A percentile compares a stretch with the other conserved stretches of the same genome.
Conservation (phyloP, 2,797 vertebrate species). For the Oreortyx pictus region DNA sequence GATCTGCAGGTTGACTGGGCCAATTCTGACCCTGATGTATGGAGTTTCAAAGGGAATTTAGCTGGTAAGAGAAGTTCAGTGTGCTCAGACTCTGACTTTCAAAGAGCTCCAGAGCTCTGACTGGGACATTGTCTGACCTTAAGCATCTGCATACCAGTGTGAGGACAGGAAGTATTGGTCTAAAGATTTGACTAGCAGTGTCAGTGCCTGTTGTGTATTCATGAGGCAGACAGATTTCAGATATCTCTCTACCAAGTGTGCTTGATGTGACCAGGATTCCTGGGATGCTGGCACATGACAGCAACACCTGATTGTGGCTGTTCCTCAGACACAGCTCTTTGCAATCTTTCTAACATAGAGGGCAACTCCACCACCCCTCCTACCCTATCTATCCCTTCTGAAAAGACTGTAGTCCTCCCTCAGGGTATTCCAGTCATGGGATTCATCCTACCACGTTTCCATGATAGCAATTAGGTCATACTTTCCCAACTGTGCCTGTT, state of each 20-base stretch:
- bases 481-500: no score
- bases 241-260: not conserved
- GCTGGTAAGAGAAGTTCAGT: not conserved
- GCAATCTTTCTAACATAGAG: no score
- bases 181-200: not conserved
- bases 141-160: not conserved
- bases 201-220: not conserved
- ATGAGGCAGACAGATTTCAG: not conserved
- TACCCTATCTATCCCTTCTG: no score
- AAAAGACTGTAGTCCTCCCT: no score
- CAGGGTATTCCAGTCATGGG: no score
- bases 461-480: no score
- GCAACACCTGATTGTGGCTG: no score
- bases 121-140: not conserved
- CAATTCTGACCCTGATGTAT: not conserved
- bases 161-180: not conserved
- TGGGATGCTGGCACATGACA: accelerated
- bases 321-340: no score
- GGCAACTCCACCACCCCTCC: no score
- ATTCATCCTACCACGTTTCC: no score
- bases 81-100: not conserved
- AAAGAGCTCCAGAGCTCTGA: not conserved
- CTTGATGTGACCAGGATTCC: not conserved
- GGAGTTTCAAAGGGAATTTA: not conserved
- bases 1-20: not conserved